Base-by-base conservation (phyloP, 2,113 vertebrate species). In the Natator depressus region DNA sequence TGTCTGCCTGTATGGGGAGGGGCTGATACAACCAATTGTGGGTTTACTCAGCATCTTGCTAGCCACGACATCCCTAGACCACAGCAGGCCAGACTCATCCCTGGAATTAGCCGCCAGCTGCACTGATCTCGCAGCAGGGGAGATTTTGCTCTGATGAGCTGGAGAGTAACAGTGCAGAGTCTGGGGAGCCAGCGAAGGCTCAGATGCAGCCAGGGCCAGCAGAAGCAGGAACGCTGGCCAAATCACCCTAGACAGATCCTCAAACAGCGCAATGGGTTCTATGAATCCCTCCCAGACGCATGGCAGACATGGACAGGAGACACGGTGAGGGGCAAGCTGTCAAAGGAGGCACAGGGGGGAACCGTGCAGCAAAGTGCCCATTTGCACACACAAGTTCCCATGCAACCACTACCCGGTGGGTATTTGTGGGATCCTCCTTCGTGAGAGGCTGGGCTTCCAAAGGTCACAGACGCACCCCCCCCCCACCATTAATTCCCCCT, bases 341-440 rank as follows among this genome's bases (percentile, higher is more conserved):
- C 72, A 24, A 5, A 1, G 1, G 46, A 53, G 3, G 0, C 35
- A 80, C 50, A 83, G 42, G 22, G 24, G 24, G 13, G 13, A 38
- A 46, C 10, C 31, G 16, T 2, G 16, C 16, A n/a, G 35, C 65
- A 4, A 69, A n/a, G 35, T 16, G 17, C 13, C 35, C 16, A n/a
- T 62, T 62, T 69, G 59, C 62, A 17, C 31, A 38, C 20, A 42
- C 69, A 75, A 19, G n/a, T 46, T 42, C 38, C 38, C 22, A n/a
- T 10, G 38, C 38, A 24, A 46, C 42, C 38, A 25, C 22, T 25
- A 38, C 17, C 10, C 6, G 4, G n/a, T 4, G 17, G 20, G n/a
- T 22, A 42, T 22, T 25, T 76, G 72, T 13, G 24, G 72, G 22
- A 25, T 38, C 22, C 38, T 22, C 42, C 38, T 69, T 35, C 4